A percentile compares a stretch with the other conserved stretches of the same genome.
phyloP scores from a whole-genome alignment of 2,888 invertebrate genomes.

The Carterocephalus palaemon region DNA sequence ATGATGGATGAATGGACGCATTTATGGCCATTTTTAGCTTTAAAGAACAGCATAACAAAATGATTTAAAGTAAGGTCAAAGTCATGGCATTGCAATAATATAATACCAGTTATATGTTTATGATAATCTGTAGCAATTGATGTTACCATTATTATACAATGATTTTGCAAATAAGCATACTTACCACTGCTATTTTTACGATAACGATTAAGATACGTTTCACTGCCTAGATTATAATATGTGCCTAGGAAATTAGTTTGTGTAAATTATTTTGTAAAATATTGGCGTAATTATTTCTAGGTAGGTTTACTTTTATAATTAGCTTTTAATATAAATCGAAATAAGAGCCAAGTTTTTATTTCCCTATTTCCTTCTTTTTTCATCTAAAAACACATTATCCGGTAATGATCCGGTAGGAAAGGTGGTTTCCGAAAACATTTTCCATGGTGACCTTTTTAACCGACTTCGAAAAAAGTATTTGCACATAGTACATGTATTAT shows the following conservation, averaged over 20 bases:
- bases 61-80: slow-evolving; percentile 31
- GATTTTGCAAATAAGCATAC: slow-evolving; percentile 17
- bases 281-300: slow-evolving; percentile 46
- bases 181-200: too few relatives aligned
- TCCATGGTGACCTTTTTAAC: too few relatives aligned
- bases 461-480: too few relatives aligned
- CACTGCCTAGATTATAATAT: slow-evolving; percentile 63
- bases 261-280: slow-evolving; percentile 69
- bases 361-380: background rate
- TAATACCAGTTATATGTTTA: slow-evolving; percentile 19
- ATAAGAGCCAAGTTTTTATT: slow-evolving; percentile 11
- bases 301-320: slow-evolving; percentile 43
- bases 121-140: slow-evolving; percentile 32
- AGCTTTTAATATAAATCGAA: slow-evolving; percentile 27
- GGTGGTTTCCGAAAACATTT: too few relatives aligned
- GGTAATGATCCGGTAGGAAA: too few relatives aligned
- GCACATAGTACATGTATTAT: too few relatives aligned
- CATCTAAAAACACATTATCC: too few relatives aligned
- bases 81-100: slow-evolving; percentile 17
- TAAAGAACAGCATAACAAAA: slow-evolving; percentile 45
- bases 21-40: slow-evolving; percentile 65
- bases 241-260: slow-evolving; percentile 42
- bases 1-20: slow-evolving; percentile 25
- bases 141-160: slow-evolving; percentile 47
- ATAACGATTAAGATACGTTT: too few relatives aligned